Evolutionary conservation across 2,888 invertebrate genomes (phyloP).

Genomic region (Athalia rosae): DNA sequence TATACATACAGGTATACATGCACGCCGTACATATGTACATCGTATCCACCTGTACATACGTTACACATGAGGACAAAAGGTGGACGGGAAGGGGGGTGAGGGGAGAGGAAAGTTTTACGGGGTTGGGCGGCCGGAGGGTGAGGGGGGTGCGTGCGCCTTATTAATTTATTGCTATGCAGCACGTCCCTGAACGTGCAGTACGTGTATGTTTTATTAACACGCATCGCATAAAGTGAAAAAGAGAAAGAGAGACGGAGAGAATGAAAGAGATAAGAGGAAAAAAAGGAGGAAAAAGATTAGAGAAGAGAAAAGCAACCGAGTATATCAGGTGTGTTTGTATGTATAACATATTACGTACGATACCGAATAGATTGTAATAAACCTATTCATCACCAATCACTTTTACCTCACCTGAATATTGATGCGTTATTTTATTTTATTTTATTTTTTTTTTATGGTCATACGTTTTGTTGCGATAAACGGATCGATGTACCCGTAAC

Average conservation of each 20-base stretch:
- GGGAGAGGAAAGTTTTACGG: neutral
- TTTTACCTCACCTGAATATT: constrained; percentile 30
- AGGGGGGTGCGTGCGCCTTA: constrained; percentile 45
- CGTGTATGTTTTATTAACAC: constrained; percentile 56
- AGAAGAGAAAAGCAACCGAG: too few species aligned
- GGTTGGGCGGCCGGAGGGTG: neutral
- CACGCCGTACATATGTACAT: neutral
- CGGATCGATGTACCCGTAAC: too few species aligned
- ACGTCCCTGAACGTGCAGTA: constrained; percentile 30
- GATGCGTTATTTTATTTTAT: neutral
- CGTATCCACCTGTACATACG: constrained; percentile 33
- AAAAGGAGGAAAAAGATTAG: too few species aligned
- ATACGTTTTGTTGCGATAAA: too few species aligned
- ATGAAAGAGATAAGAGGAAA: too few species aligned
- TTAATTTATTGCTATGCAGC: constrained; percentile 48
- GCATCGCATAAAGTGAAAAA: too few species aligned
- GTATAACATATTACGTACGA: constrained; percentile 7
- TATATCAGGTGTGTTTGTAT: too few species aligned
- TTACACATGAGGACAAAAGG: constrained; percentile 34
- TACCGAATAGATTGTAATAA: constrained; percentile 48
- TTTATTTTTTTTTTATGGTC: too few species aligned
- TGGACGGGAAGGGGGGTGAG: constrained; percentile 7
- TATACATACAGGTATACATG: neutral
- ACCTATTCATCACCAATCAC: constrained; percentile 41
- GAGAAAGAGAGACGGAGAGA: too few species aligned